Percentiles rank a stretch among this genome's conserved stretches.
Evolutionary conservation across 2,797 vertebrate species (phyloP).

Genomic region (Myotis findleyi): DNA sequence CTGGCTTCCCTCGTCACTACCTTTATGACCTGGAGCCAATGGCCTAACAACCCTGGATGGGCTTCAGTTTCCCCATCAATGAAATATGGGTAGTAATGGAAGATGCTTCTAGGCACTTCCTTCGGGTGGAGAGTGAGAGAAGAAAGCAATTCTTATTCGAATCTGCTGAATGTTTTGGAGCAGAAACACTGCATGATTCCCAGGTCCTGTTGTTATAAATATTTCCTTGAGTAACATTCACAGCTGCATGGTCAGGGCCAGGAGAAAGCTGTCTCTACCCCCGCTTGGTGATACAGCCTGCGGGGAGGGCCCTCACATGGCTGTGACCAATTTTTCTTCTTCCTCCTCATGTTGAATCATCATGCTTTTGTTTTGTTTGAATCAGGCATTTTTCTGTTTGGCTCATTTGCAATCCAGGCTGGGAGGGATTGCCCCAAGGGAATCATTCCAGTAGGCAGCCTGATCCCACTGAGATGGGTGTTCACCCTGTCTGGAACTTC

Average conservation of each 20-base stretch:
- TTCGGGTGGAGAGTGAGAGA: neutral
- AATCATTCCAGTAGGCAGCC: neutral
- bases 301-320: neutral
- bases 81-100: neutral
- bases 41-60: neutral
- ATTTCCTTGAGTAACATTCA: slow-evolving; percentile 1
- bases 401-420: slow-evolving; percentile 20
- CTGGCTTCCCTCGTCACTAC: neutral
- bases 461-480: neutral
- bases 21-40: neutral
- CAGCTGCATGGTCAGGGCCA: neutral
- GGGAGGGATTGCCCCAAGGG: slow-evolving; percentile 8
- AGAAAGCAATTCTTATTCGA: neutral
- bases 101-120: neutral
- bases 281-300: neutral
- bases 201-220: neutral
- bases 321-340: slow-evolving; percentile 24
- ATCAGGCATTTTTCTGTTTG: slow-evolving; percentile 34
- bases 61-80: neutral
- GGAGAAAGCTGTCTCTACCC: neutral
- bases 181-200: neutral
- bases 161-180: neutral
- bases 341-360: slow-evolving; percentile 44
- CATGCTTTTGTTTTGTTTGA: slow-evolving; percentile 49
- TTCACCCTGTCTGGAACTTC: slow-evolving; percentile 19